Percentiles rank a stretch among this genome's conserved stretches.
These are phyloP conservation scores for Calonectris borealis DNA, from an alignment of 2,113 vertebrate species.

Conservation along the genomic window DNA sequence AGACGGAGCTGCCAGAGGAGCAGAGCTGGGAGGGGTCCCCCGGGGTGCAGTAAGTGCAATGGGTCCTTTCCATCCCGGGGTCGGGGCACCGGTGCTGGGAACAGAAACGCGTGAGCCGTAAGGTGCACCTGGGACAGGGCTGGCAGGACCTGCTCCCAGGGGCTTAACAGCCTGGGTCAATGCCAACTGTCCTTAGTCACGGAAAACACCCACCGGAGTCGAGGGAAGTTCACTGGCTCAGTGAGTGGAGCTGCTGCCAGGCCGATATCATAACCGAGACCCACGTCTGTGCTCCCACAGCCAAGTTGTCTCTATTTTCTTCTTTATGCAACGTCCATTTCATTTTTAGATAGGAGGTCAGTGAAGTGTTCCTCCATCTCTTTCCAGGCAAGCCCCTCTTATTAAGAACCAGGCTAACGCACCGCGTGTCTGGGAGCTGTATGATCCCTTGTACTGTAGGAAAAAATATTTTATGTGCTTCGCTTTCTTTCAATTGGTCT, in stretches of 20 bases:
- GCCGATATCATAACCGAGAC: rapidly evolving
- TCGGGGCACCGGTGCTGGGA: not conserved
- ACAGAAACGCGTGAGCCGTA: rapidly evolving
- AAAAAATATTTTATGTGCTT: not conserved
- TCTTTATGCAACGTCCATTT: not conserved
- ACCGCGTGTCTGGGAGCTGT: not conserved
- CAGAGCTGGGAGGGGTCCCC: not conserved
- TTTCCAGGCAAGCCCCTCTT: not conserved
- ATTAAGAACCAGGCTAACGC: not conserved
- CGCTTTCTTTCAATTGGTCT: not conserved
- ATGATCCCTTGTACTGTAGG: not conserved
- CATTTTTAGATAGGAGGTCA: not conserved
- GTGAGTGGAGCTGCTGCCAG: not conserved
- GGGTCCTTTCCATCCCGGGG: not conserved
- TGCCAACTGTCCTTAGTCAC: not conserved
- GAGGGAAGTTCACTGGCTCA: not conserved
- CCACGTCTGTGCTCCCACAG: not conserved
- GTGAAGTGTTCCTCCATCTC: not conserved
- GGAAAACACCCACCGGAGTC: not conserved
- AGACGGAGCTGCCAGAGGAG: not conserved
- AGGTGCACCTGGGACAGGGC: not conserved
- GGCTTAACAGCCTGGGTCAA: not conserved
- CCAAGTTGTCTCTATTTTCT: not conserved
- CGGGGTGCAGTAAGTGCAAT: not conserved
- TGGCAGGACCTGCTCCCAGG: not conserved